phyloP scores from a whole-genome alignment of 2,113 vertebrate genomes.

The Atrichornis clamosus region DNA sequence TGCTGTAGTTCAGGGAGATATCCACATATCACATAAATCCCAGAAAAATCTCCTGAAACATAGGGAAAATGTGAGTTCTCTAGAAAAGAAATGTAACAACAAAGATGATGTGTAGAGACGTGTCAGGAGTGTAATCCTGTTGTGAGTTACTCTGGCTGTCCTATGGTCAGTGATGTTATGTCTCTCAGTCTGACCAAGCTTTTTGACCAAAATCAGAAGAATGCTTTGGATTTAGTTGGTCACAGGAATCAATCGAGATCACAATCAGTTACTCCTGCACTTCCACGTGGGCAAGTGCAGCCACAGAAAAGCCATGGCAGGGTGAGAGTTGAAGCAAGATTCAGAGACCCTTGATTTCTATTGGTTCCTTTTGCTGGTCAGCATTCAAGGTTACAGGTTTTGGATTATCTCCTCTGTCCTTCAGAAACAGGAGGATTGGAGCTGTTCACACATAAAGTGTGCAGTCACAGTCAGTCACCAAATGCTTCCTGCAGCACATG shows the following conservation, averaged over 20 bases:
- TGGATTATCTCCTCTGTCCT: neutral
- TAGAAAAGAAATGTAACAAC: neutral
- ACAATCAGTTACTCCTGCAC: neutral
- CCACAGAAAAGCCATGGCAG: accelerated
- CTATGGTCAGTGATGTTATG: neutral
- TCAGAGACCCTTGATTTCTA: neutral
- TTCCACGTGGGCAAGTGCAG: neutral
- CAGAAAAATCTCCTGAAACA: neutral
- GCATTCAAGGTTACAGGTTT: neutral
- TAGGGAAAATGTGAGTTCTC: accelerated
- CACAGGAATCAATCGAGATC: neutral
- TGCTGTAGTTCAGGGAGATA: neutral
- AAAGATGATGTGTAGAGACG: neutral
- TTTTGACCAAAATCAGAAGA: neutral
- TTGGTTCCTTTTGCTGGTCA: neutral
- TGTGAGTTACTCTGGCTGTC: neutral
- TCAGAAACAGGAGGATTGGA: neutral
- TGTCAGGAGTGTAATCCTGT: too few relatives aligned
- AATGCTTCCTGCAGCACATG: neutral
- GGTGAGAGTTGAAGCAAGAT: neutral
- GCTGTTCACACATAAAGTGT: neutral
- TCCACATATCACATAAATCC: accelerated
- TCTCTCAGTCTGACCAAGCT: accelerated
- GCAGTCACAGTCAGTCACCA: accelerated
- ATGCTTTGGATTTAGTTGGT: neutral